Conservation (phyloP, 2,797 vertebrate species). For the Miichthys miiuy region DNA sequence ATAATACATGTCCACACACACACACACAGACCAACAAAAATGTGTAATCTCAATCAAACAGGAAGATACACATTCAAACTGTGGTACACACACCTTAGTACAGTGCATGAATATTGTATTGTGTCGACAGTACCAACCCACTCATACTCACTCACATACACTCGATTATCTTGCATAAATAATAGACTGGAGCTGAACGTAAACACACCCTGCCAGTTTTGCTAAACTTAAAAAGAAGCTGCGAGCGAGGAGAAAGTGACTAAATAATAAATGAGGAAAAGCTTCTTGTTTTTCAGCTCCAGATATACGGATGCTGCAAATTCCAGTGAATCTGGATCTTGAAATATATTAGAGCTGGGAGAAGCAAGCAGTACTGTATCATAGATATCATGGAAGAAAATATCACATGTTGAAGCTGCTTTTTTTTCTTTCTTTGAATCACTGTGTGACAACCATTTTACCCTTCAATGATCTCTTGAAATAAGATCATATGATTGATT, state of each 20-base stretch:
- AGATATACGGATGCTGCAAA: conserved; percentile 14
- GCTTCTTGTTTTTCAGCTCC: conserved; percentile 33
- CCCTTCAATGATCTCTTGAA: neutral
- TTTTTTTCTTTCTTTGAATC: neutral
- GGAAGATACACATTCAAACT: neutral
- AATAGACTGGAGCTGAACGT: conserved; percentile 48
- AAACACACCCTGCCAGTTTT: conserved; percentile 54
- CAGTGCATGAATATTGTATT: neutral
- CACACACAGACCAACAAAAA: neutral
- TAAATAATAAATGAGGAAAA: conserved; percentile 63
- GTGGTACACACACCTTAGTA: neutral
- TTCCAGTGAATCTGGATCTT: conserved; percentile 10
- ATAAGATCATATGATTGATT: conserved; percentile 9
- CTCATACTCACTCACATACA: neutral
- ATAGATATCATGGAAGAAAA: neutral
- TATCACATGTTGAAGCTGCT: neutral
- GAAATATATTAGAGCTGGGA: neutral
- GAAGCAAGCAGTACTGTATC: neutral
- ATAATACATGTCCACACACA: neutral
- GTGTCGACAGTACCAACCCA: conserved; percentile 1
- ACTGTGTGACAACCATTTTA: neutral
- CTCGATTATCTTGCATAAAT: conserved; percentile 57
- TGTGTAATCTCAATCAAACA: neutral
- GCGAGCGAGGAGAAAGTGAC: conserved; percentile 7
- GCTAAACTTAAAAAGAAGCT: conserved; percentile 52